Evolutionary conservation across 2,888 invertebrate genomes (phyloP), one percentile per base, ranked within the genome.

Genomic region (Pseudococcus longispinus): DNA sequence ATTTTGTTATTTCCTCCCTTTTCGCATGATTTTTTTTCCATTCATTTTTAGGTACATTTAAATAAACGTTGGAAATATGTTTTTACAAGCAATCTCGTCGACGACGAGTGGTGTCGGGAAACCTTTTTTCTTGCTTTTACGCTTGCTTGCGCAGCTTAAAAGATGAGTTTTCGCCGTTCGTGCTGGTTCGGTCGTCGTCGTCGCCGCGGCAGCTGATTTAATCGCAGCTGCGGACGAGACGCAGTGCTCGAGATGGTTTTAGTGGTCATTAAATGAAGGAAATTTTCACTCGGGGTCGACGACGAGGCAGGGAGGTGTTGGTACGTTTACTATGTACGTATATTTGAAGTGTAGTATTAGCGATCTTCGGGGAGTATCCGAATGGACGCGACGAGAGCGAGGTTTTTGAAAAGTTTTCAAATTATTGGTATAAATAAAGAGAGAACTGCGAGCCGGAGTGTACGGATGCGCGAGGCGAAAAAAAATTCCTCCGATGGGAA

Each of bases 61-160:
- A 29, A 29, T 70, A 70, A 70, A 70, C 70, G 70, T 18, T 70
- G 29, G 70, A 70, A 70, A 70, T 70, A 70, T 70, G 70, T 70
- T 70, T 70, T 70, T 29, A 70, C 70, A 18, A 70, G 60, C 60
- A 60, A 60, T 60, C 60, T 60, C 60, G 60, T 20, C 60, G 20
- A 60, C 60, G 60, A 60, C 15, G 60, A 60, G 51, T 15, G 60
- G 13, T 6, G 23, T 60, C 9, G 23, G 60, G 23, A 55, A 15
- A 20, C 23, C 23, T 60, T 60, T 60, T 60, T 60, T 23, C 23
- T 60, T 23, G 9, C 20, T 60, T 60, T 60, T 60, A 15, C 55
- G 60, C 60, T 60, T 23, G 60, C 60, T 60, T 23, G 60, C 60
- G 60, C 15, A 60, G 60, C 15, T 20, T 60, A 60, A 60, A 60